Conservation (phyloP, 2,888 invertebrate genomes). For the Nomada fabriciana region DNA sequence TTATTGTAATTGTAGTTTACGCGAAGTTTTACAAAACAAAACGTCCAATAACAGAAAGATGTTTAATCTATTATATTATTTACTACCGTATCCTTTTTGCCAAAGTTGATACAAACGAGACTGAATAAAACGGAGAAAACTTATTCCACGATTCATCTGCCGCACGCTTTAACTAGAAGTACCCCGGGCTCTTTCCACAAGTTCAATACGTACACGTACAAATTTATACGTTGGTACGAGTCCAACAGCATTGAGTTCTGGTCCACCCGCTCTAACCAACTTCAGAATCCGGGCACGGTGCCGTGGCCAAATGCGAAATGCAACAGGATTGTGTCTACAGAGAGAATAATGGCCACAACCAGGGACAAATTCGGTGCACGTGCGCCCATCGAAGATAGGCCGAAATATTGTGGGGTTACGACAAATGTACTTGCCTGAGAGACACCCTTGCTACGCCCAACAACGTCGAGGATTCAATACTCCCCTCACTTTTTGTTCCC, state of each 20-base stretch:
- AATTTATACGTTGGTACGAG: background rate
- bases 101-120: no score
- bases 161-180: background rate
- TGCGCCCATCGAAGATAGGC: slow-evolving; percentile 66
- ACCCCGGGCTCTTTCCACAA: background rate
- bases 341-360: slow-evolving; percentile 65
- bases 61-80: no score
- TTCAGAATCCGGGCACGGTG: slow-evolving; percentile 46
- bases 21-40: no score
- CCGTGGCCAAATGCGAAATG: slow-evolving; percentile 71
- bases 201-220: background rate
- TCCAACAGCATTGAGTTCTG: slow-evolving; percentile 12
- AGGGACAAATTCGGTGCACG: slow-evolving; percentile 69
- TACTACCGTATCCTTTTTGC: no score
- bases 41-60: no score
- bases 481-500: slow-evolving; percentile 29
- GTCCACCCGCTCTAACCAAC: slow-evolving; percentile 27
- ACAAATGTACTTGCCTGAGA: slow-evolving; percentile 57
- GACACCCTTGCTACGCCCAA: slow-evolving; percentile 26
- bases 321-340: slow-evolving; percentile 74
- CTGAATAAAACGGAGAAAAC: no score
- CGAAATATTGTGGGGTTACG: slow-evolving; percentile 61
- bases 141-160: no score
- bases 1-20: no score
- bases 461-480: slow-evolving; percentile 38